These are phyloP conservation scores for Gymnocypris eckloni DNA, from an alignment of 2,797 vertebrate species.

Conservation along the genomic window DNA sequence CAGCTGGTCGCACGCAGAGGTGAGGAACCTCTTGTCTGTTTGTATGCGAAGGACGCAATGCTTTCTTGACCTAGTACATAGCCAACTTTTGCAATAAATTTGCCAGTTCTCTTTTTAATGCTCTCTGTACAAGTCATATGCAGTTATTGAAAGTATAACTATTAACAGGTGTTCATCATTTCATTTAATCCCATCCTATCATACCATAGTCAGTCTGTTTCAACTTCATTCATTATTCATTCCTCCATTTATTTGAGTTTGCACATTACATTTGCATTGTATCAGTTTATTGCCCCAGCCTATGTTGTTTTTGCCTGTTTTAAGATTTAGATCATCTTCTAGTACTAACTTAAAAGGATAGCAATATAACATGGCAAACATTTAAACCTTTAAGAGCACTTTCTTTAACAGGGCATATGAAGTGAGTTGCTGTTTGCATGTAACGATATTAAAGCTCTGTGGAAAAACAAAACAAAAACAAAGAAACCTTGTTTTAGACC, in stretches of 20 bases:
- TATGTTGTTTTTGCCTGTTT: background rate
- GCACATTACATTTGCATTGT: background rate
- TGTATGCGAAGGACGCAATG: background rate
- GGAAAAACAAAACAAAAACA: background rate
- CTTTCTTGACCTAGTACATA: background rate
- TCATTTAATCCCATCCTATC: background rate
- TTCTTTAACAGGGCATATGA: background rate
- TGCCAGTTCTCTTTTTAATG: background rate
- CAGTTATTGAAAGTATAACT: background rate
- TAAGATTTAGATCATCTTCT: background rate
- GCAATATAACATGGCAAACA: background rate
- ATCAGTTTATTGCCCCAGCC: background rate
- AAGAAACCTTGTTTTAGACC: background rate
- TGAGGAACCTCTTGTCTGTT: slow-evolving; percentile 67
- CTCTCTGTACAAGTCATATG: background rate
- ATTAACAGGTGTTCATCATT: background rate
- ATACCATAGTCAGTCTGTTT: background rate
- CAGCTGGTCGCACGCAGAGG: slow-evolving; percentile 88
- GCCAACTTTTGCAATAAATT: background rate
- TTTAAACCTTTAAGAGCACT: background rate
- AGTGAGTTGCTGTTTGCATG: background rate
- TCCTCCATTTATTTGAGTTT: background rate
- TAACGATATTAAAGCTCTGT: background rate
- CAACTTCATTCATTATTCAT: background rate
- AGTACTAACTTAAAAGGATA: background rate